Evolutionary conservation across 2,113 vertebrate species (phyloP), one percentile per base, ranked within the genome.

Genomic region (Kobus ellipsiprymnus): DNA sequence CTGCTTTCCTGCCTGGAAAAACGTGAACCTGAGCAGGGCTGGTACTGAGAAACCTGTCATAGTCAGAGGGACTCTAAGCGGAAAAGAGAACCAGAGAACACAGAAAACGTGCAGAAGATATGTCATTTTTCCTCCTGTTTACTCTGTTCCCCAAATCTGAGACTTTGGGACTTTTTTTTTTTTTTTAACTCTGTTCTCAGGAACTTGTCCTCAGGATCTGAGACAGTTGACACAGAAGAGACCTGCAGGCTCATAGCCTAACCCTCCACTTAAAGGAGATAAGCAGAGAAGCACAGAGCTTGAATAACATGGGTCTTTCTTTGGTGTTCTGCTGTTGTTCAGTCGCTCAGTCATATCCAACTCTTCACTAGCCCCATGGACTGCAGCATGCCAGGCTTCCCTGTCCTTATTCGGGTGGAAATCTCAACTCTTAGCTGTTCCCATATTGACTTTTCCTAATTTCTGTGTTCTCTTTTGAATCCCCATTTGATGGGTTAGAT

Each of bases 261-360:
- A 14, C 23, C 71, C 23, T 25, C 36, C 71, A 14, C 25, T 27
- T 77, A 77, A 0, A 44, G 36, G 36, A 77, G 36, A 44, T 6
- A 44, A 44, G 36, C 36, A 27, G 71, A 77, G 71, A 27, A 44
- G 21, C 36, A 5, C n/a, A 25, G 12, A 44, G 36, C 21, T 44
- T 44, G 23, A 77, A 77, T 14, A 77, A 77, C 71, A 23, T 10
- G 19, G 10, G 19, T 71, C 19, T 71, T 36, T 6, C 19, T 71
- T 71, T 71, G 16, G 17, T 67, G n/a, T 71, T 71, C 1, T 74
- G 36, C 13, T 36, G 64, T 19, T 27, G 36, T 74, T 40, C 17
- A 74, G 2, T 14, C 0, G 1, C 36, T 77, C 71, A 27, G 11
- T 27, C 6, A 0, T 14, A 11, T 27, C 23, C 0, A 3, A 27